Conservation (phyloP, 2,888 invertebrate species). For the Antheraea assamensis region DNA sequence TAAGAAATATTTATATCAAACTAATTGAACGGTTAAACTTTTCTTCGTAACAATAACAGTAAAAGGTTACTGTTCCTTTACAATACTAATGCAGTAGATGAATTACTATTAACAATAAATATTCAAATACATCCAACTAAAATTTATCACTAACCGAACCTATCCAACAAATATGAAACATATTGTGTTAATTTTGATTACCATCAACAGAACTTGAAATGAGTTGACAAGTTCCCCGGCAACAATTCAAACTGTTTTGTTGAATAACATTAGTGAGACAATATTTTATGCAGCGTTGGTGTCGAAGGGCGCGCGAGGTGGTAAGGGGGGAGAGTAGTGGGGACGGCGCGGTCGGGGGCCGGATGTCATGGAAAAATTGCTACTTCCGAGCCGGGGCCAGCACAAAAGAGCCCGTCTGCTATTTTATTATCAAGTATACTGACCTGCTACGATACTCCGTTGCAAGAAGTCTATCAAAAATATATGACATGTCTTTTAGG, state of each 20-base stretch:
- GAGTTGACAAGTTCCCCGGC: conserved; percentile 45
- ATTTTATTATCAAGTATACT: conserved; percentile 69
- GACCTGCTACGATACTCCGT: conserved; percentile 55
- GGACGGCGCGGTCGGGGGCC: conserved; percentile 67
- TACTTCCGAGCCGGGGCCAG: conserved; percentile 67
- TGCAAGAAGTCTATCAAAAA: conserved; percentile 59
- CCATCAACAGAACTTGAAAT: conserved; percentile 20
- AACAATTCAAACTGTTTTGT: conserved; percentile 49
- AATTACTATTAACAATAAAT: not conserved
- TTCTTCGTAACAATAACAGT: too few species aligned
- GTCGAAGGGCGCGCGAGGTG: conserved; percentile 31
- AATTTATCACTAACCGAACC: not conserved
- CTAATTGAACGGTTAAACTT: too few species aligned
- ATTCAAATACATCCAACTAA: not conserved
- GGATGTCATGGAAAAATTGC: conserved; percentile 77
- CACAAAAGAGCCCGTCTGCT: conserved; percentile 65
- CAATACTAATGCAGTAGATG: too few species aligned
- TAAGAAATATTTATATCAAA: too few species aligned
- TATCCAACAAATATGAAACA: not conserved
- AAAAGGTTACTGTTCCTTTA: too few species aligned
- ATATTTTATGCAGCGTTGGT: conserved; percentile 56
- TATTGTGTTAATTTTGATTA: not conserved
- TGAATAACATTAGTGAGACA: conserved; percentile 54
- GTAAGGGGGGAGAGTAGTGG: conserved; percentile 41
- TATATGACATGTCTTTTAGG: conserved; percentile 46